phyloP scores from a whole-genome alignment of 2,888 invertebrate genomes.

The Eucriotettix oculatus region DNA sequence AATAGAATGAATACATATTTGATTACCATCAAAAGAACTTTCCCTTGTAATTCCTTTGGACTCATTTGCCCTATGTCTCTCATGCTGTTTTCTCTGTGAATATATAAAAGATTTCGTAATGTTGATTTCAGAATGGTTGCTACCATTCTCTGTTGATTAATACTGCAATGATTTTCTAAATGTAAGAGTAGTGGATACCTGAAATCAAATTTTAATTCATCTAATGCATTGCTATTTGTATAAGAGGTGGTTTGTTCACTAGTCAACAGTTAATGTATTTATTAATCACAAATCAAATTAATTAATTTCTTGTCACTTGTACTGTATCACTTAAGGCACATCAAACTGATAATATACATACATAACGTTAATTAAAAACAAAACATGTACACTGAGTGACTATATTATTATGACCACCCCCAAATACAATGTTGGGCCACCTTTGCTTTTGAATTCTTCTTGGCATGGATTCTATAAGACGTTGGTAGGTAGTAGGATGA shows the following conservation, averaged over 20 bases:
- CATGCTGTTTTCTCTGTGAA: constrained; percentile 12
- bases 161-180: constrained; percentile 22
- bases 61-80: constrained; percentile 15
- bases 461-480: too few relatives aligned
- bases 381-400: too few relatives aligned
- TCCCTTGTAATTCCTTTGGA: constrained; percentile 26
- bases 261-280: too few relatives aligned
- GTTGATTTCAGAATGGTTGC: constrained; percentile 22
- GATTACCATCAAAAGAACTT: constrained; percentile 26
- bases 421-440: too few relatives aligned
- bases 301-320: too few relatives aligned
- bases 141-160: constrained; percentile 22
- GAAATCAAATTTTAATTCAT: background rate
- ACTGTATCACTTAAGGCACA: too few relatives aligned
- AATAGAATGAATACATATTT: background rate
- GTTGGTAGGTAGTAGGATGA: too few relatives aligned
- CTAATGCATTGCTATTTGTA: background rate
- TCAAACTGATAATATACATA: too few relatives aligned
- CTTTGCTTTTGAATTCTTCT: too few relatives aligned
- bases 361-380: too few relatives aligned
- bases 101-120: constrained; percentile 19
- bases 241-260: background rate
- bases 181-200: constrained; percentile 25
- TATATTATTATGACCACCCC: too few relatives aligned
- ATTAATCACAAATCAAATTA: too few relatives aligned